Base-by-base conservation (phyloP, 2,797 vertebrate genomes). In the Urocyon cinereoargenteus region DNA sequence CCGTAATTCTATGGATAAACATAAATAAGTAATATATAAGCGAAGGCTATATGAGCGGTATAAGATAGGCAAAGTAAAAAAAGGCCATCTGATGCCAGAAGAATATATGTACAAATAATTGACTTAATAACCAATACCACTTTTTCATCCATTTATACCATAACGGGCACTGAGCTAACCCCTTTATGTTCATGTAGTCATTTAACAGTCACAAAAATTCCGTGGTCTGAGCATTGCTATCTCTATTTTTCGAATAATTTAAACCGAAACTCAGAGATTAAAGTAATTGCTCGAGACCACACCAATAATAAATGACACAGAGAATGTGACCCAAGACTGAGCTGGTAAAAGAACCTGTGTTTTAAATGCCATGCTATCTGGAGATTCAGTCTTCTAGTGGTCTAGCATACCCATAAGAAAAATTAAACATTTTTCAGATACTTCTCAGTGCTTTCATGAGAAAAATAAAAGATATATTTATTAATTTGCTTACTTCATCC, bases 181-280 rank as follows among this genome's bases (percentile, higher is more conserved):
- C 36, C 11, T 77, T 62, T 53, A 64, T 36, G 57, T n/a, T 70
- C 36, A 86, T 26, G 18, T 49, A 28, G 11, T 81, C 6, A 79
- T 62, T 84, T 86, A 94, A 66, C 24, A 88, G 92, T 77, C 51
- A 79, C 22, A 93, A 51, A 24, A 91, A 28, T 68, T 72, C 21
- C 77, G 0, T 75, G 13, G 79, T 18, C 7, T 81, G 15, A 11
- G 4, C 16, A 90, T 72, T 91, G 49, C 21, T 59, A 57, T 68
- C 22, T 73, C 11, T 7, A 31, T 40, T 70, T 92, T 28, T 88
- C 45, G 34, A 87, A 79, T 73, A 84, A 49, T 64, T 72, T 79
- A 84, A 90, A 18, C 11, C 19, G 7, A 96, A 89, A 51, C 19
- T 85, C 62, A 34, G 57, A 57, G 31, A 15, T 91, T 59, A 89